A percentile compares a stretch with the other conserved stretches of the same genome.
Conservation (phyloP, 2,888 invertebrate genomes). For the Phengaris alcon region DNA sequence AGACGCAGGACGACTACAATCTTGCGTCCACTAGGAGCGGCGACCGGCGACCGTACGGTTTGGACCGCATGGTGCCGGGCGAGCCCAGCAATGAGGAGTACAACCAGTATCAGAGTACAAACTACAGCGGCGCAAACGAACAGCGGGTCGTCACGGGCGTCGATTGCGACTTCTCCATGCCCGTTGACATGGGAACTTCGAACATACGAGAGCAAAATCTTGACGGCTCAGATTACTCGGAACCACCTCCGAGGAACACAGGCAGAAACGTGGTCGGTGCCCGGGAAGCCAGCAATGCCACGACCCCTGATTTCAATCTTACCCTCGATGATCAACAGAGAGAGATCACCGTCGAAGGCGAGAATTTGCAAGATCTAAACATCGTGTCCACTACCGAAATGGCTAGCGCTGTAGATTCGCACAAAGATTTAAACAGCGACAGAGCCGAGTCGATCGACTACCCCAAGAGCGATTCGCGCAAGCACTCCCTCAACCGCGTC, state of each 20-base stretch:
- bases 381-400: slow-evolving; percentile 58
- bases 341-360: slow-evolving; percentile 80
- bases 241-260: slow-evolving; percentile 52
- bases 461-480: slow-evolving; percentile 51
- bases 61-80: slow-evolving; percentile 82
- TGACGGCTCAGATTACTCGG: slow-evolving; percentile 70
- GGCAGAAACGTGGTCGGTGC: slow-evolving; percentile 55
- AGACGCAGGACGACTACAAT: slow-evolving; percentile 57
- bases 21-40: slow-evolving; percentile 47
- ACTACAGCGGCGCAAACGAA: slow-evolving; percentile 65
- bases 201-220: slow-evolving; percentile 67
- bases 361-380: slow-evolving; percentile 75
- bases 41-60: slow-evolving; percentile 73
- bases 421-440: slow-evolving; percentile 53
- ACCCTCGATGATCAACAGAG: slow-evolving; percentile 65
- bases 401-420: slow-evolving; percentile 58
- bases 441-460: slow-evolving; percentile 57
- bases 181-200: slow-evolving; percentile 53
- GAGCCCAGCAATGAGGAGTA: slow-evolving; percentile 77
- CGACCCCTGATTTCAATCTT: slow-evolving; percentile 51
- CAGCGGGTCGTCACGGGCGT: slow-evolving; percentile 79
- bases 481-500: slow-evolving; percentile 57
- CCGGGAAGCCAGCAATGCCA: slow-evolving; percentile 48
- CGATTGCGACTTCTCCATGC: slow-evolving; percentile 63
- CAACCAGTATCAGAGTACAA: slow-evolving; percentile 55